These are phyloP conservation scores for Microtus montanus DNA, from an alignment of 2,113 vertebrate species.

Conservation along the genomic window DNA sequence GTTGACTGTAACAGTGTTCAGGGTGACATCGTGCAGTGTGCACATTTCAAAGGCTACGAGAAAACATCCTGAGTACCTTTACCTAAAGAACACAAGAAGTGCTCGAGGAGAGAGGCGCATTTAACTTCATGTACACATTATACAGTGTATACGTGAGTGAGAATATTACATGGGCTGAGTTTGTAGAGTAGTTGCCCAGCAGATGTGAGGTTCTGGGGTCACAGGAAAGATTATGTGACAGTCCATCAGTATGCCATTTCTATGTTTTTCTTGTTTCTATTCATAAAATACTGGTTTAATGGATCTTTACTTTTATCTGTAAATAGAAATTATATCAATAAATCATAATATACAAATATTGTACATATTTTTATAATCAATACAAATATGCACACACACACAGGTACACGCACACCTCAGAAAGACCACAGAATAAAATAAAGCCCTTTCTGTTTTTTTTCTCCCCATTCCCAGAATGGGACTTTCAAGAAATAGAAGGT, in stretches of 20 bases:
- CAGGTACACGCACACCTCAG: neutral
- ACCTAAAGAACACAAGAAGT: neutral
- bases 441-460: neutral
- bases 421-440: constrained; percentile 40
- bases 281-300: neutral
- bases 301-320: neutral
- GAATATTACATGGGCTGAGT: neutral
- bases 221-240: neutral
- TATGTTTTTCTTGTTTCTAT: neutral
- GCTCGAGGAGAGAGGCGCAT: neutral
- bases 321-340: neutral
- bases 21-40: neutral
- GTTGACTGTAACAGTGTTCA: fast-evolving
- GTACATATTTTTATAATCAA: neutral
- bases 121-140: neutral
- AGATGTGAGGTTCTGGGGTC: neutral
- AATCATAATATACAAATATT: neutral
- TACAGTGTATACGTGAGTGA: neutral
- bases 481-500: neutral
- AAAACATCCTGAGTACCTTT: neutral
- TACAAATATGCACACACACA: neutral
- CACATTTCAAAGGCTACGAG: neutral
- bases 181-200: neutral
- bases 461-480: neutral
- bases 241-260: neutral